Base-by-base conservation (phyloP, 2,113 vertebrate species). In the Notechis scutatus region DNA sequence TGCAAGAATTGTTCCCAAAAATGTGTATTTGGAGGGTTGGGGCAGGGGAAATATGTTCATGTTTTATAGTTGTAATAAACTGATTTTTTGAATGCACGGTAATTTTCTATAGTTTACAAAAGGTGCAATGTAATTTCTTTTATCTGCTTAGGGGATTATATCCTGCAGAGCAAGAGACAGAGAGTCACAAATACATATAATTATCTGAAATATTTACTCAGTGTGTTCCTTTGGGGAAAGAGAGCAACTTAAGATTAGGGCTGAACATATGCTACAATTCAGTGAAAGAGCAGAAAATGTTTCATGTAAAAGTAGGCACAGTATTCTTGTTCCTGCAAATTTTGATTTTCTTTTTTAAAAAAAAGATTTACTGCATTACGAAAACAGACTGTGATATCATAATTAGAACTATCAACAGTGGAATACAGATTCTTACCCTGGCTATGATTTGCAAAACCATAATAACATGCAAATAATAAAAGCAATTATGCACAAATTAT, bases 1-100 rank as follows among this genome's bases (percentile, higher is more conserved):
- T 18, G 5, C 61, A 69, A 42, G 88, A 81, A 26, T 21, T 54
- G 61, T 89, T 92, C 61, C 92, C 87, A 21, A 89, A 56, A 52
- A 92, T 9, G 18, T 92, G 34, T 89, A 64, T 56, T 81, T 45
- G 29, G 59, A 54, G 87, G 24, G 55, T 55, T 85, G 42, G 81
- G 81, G 39, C 8, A 8, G 26, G 7, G 47, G 11, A 74, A 12
- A 39, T 55, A 7, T 55, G 34, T 81, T 52, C 61, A 74, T 89
- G 87, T 45, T 89, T 92, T 92, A 56, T 56, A 39, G 52, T 52
- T 89, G 61, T 81, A 89, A 92, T 89, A 92, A 89, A 64, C 92
- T 85, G 87, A 39, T 56, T 81, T 81, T 52, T 81, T 89, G 92
- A 81, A 74, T 92, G 92, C 54, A 39, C 24, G 56, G n/a, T 52